Evolutionary conservation across 2,888 invertebrate genomes (phyloP).

Genomic region (Apamea epomidion): DNA sequence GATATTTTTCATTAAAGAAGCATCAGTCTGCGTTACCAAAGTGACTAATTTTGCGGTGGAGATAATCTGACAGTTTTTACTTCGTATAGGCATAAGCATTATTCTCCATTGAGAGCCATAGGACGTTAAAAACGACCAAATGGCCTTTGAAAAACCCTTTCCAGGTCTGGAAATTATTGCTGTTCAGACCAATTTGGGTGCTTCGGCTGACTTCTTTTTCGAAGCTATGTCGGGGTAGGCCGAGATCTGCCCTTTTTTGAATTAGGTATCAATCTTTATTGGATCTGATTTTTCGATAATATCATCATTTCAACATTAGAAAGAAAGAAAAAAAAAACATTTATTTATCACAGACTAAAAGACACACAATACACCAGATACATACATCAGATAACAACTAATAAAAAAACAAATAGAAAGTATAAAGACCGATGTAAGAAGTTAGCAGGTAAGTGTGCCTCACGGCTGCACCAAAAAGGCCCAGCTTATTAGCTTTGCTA

Average conservation of each 20-base stretch:
- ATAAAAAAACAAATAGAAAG: too few relatives aligned
- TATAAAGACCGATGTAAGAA: too few relatives aligned
- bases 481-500: neutral
- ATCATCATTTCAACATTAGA: slow-evolving; percentile 1
- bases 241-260: neutral
- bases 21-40: neutral
- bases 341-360: too few relatives aligned
- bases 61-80: neutral
- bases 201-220: neutral
- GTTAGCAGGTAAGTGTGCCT: too few relatives aligned
- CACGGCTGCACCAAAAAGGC: too few relatives aligned
- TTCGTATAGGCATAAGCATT: neutral
- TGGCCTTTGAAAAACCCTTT: neutral
- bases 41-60: neutral
- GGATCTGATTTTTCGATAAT: neutral
- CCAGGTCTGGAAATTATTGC: neutral
- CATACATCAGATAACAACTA: too few relatives aligned
- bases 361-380: too few relatives aligned
- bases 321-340: too few relatives aligned
- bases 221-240: neutral
- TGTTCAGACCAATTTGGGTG: neutral
- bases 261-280: neutral
- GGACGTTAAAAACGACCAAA: neutral
- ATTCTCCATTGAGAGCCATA: neutral
- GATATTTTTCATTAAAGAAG: slow-evolving; percentile 11